A percentile compares a stretch with the other conserved stretches of the same genome.
Evolutionary conservation across 1,140 invertebrate species (phyloP).

Genomic region (Cephus cinctus): DNA sequence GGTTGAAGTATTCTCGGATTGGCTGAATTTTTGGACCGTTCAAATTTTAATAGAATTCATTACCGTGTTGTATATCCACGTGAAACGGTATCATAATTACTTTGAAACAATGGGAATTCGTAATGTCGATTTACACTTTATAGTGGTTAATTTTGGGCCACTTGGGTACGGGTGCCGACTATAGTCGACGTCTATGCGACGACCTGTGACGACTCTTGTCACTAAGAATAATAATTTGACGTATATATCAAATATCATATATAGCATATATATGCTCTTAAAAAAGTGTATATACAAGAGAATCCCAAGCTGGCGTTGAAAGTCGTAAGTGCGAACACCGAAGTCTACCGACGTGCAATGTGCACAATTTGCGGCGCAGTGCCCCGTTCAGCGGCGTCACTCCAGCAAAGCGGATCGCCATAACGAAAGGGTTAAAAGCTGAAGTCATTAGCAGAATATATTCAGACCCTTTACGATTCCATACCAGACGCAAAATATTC

Average conservation of each 20-base stretch:
- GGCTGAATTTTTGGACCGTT: too few species aligned
- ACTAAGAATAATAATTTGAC: neutral
- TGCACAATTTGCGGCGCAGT: slow-evolving; percentile 5
- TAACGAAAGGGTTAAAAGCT: neutral
- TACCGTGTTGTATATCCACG: too few species aligned
- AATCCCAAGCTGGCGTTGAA: slow-evolving; percentile 1
- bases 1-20: too few species aligned
- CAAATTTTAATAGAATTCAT: too few species aligned
- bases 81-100: neutral
- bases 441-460: neutral
- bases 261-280: neutral
- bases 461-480: too few species aligned
- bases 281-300: slow-evolving; percentile 1
- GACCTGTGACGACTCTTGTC: too few species aligned
- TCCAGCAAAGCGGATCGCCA: too few species aligned
- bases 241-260: neutral
- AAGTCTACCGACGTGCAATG: slow-evolving; percentile 10
- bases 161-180: too few species aligned
- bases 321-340: slow-evolving; percentile 2
- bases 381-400: slow-evolving; percentile 9
- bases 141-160: neutral
- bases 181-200: too few species aligned
- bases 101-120: neutral
- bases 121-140: neutral
- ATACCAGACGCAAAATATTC: slow-evolving; percentile 30